Evolutionary conservation across 1,140 invertebrate genomes (phyloP).

Genomic region (Lucilia sericata): DNA sequence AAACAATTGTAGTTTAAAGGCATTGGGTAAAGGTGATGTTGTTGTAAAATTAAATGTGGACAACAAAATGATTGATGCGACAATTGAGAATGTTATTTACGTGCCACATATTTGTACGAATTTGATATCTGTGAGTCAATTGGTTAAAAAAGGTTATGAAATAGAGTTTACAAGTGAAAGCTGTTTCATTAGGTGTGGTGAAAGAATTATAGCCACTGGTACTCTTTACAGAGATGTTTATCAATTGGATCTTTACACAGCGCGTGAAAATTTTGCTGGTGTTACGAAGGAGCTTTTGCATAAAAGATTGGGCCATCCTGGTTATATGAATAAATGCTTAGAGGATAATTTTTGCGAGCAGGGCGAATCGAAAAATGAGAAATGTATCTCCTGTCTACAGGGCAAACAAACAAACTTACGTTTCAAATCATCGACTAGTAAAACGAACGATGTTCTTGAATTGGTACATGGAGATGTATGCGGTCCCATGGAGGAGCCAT

Average conservation of each 20-base stretch:
- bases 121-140: constrained; percentile 21
- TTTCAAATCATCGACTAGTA: constrained; percentile 43
- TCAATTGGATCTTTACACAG: constrained; percentile 46
- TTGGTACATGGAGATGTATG: constrained; percentile 66
- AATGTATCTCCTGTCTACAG: not conserved
- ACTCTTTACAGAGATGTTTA: constrained; percentile 56
- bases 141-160: not conserved
- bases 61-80: not conserved
- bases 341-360: constrained; percentile 43
- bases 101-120: constrained; percentile 27
- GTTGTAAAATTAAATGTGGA: not conserved
- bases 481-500: constrained; percentile 59
- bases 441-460: constrained; percentile 57
- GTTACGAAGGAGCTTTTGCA: not conserved
- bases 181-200: not conserved
- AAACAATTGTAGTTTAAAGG: constrained; percentile 21
- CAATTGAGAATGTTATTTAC: constrained; percentile 45
- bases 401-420: constrained; percentile 46
- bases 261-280: constrained; percentile 38
- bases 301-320: constrained; percentile 19
- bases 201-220: constrained; percentile 56
- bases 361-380: not conserved
- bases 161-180: constrained; percentile 4
- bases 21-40: constrained; percentile 20
- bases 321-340: constrained; percentile 54